Evolutionary conservation across 2,113 vertebrate species (phyloP), one percentile per base, ranked within the genome.

Genomic region (Setophaga coronata): DNA sequence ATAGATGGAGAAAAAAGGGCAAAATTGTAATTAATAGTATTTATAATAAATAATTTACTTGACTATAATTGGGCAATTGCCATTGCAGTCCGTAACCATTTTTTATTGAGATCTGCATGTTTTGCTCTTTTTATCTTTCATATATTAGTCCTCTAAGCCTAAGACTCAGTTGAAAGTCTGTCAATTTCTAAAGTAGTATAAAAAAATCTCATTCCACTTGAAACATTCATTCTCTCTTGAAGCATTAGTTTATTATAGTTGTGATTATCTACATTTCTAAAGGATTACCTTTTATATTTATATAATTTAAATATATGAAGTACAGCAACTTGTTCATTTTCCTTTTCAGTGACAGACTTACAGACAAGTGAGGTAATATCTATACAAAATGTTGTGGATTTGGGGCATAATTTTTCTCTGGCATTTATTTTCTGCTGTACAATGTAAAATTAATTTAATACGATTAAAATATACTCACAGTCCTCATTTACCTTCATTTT

Each of bases 21-120:
- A 89, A 93, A 79, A 94, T 48, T 90, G n/a, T 71, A 92, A 90
- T 93, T 74, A 96, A 92, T 90, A 72, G 8, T 90, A 86, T 85
- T 95, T 92, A 77, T 82, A 79, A 89, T 60, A 72, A 93, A 95
- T 90, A 92, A 89, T 95, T 87, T 50, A 64, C 11, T 42, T 91
- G 18, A 15, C 10, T 70, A 9, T 73, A 7, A 17, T 67, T 82
- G 93, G 40, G 67, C 31, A 88, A 40, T 45, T 91, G 15, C 43
- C 64, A 24, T 69, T 45, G 56, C 56, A 85, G 13, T 83, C 71
- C 5, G 21, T 64, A 86, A 62, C 3, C 0, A 8, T 45, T 64
- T 60, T 60, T 62, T 80, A 42, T n/a, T 33, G n/a, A 60, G 31
- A 58, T 67, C 18, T 81, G 36, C 10, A 56, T 76, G 48, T 70